Evolutionary conservation across 2,113 vertebrate genomes (phyloP).

Genomic region (Centropus bengalensis): DNA sequence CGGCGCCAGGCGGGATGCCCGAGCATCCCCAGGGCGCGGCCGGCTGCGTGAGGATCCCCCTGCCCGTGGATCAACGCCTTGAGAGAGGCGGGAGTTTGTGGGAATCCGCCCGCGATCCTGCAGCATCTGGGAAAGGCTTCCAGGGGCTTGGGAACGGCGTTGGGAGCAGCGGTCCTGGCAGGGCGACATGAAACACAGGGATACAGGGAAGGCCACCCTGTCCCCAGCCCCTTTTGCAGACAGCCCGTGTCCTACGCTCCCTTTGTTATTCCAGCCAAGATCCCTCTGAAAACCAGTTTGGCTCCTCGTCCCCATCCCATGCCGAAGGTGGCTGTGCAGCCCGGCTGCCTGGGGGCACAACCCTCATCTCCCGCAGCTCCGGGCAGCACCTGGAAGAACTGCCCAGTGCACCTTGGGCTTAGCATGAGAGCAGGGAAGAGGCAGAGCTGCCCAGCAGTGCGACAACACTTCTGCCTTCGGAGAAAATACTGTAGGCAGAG

Average conservation of each 20-base stretch:
- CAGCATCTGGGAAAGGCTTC: background rate
- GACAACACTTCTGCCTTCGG: background rate
- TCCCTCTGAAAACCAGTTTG: background rate
- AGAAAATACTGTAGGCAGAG: background rate
- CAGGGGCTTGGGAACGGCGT: background rate
- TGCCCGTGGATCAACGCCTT: too few relatives aligned
- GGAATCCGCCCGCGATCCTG: background rate
- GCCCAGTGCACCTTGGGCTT: conserved; percentile 33
- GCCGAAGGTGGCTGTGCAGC: background rate
- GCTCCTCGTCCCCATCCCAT: background rate
- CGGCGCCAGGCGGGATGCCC: background rate
- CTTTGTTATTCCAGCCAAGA: conserved; percentile 17
- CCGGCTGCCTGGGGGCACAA: background rate
- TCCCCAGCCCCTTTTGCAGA: background rate
- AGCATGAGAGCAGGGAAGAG: background rate
- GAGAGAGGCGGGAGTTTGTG: too few relatives aligned
- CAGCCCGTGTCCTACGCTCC: background rate
- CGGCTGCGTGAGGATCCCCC: background rate
- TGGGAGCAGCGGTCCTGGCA: background rate
- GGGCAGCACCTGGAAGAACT: conserved; percentile 55
- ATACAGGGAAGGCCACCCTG: background rate
- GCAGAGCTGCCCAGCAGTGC: background rate
- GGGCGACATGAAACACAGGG: background rate
- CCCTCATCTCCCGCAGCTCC: background rate
- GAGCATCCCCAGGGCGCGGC: background rate